Percentiles rank a stretch among this genome's conserved stretches.
These are phyloP conservation scores for Drosophila yakuba DNA, from an alignment of 1,140 invertebrate species.

Conservation along the genomic window DNA sequence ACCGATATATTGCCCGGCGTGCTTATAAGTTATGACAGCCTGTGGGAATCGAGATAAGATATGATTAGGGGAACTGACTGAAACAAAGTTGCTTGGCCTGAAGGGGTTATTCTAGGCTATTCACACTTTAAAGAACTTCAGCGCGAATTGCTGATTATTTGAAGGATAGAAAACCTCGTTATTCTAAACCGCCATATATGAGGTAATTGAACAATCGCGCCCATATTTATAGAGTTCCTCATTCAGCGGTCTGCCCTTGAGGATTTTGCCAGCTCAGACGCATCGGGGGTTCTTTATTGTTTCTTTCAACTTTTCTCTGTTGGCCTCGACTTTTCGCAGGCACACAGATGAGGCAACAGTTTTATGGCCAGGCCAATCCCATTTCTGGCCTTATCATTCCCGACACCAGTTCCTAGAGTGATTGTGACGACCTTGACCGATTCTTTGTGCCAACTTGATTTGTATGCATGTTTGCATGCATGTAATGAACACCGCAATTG, in stretches of 20 bases:
- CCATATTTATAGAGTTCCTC: conserved; percentile 31
- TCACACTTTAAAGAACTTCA: conserved; percentile 10
- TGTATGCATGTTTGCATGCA: background rate
- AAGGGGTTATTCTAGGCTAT: conserved; percentile 28
- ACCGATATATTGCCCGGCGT: conserved; percentile 18
- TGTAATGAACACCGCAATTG: conserved; percentile 15
- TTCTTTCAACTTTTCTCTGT: conserved; percentile 23
- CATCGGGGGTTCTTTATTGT: conserved; percentile 21
- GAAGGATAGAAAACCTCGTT: conserved; percentile 23
- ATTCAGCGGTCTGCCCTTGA: conserved; percentile 27
- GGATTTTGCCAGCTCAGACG: conserved; percentile 15
- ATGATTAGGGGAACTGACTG: background rate
- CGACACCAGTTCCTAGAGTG: conserved; percentile 10
- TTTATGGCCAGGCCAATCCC: conserved; percentile 41
- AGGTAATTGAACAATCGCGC: conserved; percentile 21
- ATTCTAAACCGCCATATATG: conserved; percentile 1
- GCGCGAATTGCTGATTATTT: conserved; percentile 4
- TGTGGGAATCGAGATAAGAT: conserved; percentile 42
- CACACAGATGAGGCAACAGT: conserved; percentile 32
- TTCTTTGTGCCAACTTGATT: conserved; percentile 27
- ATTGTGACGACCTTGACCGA: conserved; percentile 49
- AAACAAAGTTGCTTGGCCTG: conserved; percentile 13
- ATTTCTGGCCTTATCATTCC: conserved; percentile 31
- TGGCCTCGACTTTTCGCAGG: conserved; percentile 52
- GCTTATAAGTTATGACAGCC: conserved; percentile 41